Conservation (phyloP, 1,140 invertebrate species). For the Ips nitidus region DNA sequence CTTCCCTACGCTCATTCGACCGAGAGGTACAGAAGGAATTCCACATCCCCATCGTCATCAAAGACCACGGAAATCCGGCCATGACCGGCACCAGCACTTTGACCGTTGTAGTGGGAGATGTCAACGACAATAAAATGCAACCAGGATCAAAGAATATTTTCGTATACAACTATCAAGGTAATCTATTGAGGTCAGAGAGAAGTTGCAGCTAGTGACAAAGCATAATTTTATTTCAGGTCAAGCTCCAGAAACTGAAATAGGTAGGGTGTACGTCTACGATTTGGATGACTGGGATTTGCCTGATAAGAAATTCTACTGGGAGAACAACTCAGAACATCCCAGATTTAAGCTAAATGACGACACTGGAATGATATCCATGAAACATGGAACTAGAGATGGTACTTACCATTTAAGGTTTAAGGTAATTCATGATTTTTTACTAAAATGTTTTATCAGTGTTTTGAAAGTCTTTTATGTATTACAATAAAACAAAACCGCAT, state of each 20-base stretch:
- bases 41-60: constrained; percentile 90
- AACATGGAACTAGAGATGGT: constrained; percentile 84
- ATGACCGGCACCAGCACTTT: constrained; percentile 94
- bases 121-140: constrained; percentile 97
- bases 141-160: constrained; percentile 95
- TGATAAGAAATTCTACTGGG: constrained; percentile 96
- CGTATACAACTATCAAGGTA: constrained; percentile 91
- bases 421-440: constrained; percentile 20
- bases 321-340: constrained; percentile 73
- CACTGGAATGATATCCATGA: constrained; percentile 94
- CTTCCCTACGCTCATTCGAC: constrained; percentile 88
- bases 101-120: constrained; percentile 93
- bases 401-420: constrained; percentile 85
- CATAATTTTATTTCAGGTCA: constrained; percentile 56
- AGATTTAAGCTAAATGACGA: constrained; percentile 87
- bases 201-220: not conserved
- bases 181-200: not conserved
- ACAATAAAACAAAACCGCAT: no score
- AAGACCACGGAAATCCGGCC: constrained; percentile 82
- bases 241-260: constrained; percentile 89
- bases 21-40: constrained; percentile 95
- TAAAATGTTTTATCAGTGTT: no score
- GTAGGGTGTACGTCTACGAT: constrained; percentile 94
- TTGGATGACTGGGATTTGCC: constrained; percentile 96
- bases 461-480: no score